Base-by-base conservation (phyloP, 2,113 vertebrate species). In the Balaenoptera acutorostrata region DNA sequence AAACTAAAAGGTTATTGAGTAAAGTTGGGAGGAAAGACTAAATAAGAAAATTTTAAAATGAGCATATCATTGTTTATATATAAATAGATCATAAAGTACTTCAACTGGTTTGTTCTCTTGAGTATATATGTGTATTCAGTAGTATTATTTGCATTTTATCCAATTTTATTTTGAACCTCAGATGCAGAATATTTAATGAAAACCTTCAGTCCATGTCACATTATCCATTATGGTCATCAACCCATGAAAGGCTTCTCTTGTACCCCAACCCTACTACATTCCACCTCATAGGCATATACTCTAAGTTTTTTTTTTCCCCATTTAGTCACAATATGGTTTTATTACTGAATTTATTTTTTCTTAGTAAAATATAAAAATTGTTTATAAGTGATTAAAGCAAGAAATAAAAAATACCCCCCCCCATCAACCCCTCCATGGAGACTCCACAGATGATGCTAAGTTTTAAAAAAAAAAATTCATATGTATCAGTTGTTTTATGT, bases 41-140 rank as follows among this genome's bases (percentile, higher is more conserved):
- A 57, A 31, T 88, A 64, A 95, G 39, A 85, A 92, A 92, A 89
- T 72, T 91, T 93, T 93, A 52, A 71, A 95, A 95, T 59, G 9
- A 88, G 6, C 8, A 52, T 92, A 61, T 46, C 77, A 75, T 78
- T 80, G 49, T 85, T 91, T 93, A 25, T 85, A 90, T 91, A 52
- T 66, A 77, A 97, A 77, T 89, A 11, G 57, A 85, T 49, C 46
- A 90, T 44, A 69, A 90, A 75, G 39, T 52, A 14, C 15, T 93
- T 80, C 88, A 71, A 81, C 71, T 29, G 49, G 61, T 74, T 92
- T 33, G 21, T 84, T 90, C 39, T 83, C 64, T 72, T 71, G 25
- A 88, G n/a, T 36, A 75, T 41, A 36, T 44, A 12, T 57, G 23
- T 81, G 14, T 72, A 55, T 88, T 90, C 11, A 64, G 2, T 59